Evolutionary conservation across 2,113 vertebrate species (phyloP).

Genomic region (Oreochromis tanganicae): DNA sequence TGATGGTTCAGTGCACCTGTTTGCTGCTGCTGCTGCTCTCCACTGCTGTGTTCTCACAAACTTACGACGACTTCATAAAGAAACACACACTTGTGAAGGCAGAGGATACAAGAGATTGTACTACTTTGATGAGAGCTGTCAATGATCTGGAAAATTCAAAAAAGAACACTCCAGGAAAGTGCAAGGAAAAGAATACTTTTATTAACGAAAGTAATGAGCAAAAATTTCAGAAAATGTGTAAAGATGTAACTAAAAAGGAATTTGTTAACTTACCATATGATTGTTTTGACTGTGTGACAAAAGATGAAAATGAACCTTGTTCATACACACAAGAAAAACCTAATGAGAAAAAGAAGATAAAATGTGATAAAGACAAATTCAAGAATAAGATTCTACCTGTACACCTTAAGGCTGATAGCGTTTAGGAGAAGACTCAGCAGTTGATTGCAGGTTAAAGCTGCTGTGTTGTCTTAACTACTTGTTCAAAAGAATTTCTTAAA

Average conservation of each 20-base stretch:
- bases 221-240: too few relatives aligned
- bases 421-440: background rate
- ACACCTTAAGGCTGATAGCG: fast-evolving
- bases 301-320: fast-evolving
- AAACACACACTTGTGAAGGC: too few relatives aligned
- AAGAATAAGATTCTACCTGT: fast-evolving
- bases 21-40: background rate
- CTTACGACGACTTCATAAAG: fast-evolving
- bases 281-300: fast-evolving
- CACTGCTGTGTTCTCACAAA: background rate
- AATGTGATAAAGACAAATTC: fast-evolving
- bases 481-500: background rate
- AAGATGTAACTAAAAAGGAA: fast-evolving
- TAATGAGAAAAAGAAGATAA: fast-evolving
- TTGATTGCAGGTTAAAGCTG: background rate
- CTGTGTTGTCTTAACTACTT: background rate
- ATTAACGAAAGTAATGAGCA: fast-evolving
- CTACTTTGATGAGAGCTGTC: fast-evolving
- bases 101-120: fast-evolving
- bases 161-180: fast-evolving
- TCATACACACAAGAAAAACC: fast-evolving
- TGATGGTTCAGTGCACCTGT: background rate
- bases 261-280: fast-evolving
- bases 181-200: fast-evolving
- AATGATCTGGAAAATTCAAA: fast-evolving